phyloP scores from a whole-genome alignment of 2,888 invertebrate species.

The Cheilosia pagana region DNA sequence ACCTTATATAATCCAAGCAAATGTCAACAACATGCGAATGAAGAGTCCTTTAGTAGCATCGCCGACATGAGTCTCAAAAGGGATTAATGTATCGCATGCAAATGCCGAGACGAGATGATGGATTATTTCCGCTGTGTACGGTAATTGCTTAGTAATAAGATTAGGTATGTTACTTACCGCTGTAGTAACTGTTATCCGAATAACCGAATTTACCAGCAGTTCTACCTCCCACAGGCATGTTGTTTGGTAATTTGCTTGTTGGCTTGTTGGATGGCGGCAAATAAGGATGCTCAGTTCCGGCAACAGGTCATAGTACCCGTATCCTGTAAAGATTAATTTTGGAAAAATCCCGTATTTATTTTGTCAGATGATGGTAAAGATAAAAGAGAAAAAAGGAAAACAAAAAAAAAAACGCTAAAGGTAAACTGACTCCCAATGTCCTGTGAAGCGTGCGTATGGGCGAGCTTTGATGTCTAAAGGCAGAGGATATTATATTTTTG shows the following conservation, averaged over 20 bases:
- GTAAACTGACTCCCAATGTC: background rate
- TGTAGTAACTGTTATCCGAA: constrained; percentile 89
- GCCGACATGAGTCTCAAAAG: background rate
- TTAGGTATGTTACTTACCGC: constrained; percentile 85
- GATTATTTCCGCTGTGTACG: constrained; percentile 30
- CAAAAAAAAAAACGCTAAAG: background rate
- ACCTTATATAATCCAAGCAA: constrained; percentile 5
- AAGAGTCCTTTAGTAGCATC: constrained; percentile 1
- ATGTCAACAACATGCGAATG: constrained; percentile 26
- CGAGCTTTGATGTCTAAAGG: background rate
- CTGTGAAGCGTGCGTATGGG: constrained; percentile 12
- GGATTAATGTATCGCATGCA: background rate
- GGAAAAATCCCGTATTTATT: background rate
- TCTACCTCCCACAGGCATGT: constrained; percentile 87
- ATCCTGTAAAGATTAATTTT: constrained; percentile 58
- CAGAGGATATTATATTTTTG: background rate
- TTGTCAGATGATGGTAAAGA: constrained; percentile 21
- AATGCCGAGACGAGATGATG: constrained; percentile 7
- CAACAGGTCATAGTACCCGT: constrained; percentile 58
- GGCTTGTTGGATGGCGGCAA: background rate
- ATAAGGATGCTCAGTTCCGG: constrained; percentile 11
- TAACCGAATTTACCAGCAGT: constrained; percentile 92
- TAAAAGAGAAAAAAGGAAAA: constrained; percentile 28
- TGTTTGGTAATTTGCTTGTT: constrained; percentile 54
- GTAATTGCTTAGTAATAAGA: constrained; percentile 54